These are phyloP conservation scores for Entomobrya proxima DNA, from an alignment of 2,888 invertebrate genomes.

Conservation along the genomic window DNA sequence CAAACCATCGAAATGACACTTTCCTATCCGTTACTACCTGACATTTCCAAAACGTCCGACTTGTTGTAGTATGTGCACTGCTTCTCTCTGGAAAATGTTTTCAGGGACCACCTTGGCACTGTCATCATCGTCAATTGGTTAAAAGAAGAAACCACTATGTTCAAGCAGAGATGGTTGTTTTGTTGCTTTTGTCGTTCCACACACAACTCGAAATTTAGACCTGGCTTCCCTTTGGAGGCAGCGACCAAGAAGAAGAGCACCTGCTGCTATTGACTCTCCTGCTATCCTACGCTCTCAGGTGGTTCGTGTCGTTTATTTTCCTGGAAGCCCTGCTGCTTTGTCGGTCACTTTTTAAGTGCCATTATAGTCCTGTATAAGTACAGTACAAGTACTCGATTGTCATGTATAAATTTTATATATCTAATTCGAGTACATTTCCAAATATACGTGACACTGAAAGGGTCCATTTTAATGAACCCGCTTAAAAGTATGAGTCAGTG, in stretches of 20 bases:
- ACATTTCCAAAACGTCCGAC: too few species aligned
- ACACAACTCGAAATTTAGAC: background rate
- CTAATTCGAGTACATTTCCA: background rate
- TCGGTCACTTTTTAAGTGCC: slow-evolving; percentile 57
- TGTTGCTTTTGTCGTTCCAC: background rate
- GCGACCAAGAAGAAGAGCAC: slow-evolving; percentile 22
- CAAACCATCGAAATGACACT: slow-evolving; percentile 45
- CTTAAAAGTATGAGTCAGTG: background rate
- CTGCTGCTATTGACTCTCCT: slow-evolving; percentile 47
- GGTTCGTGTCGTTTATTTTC: slow-evolving; percentile 53
- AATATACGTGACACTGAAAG: slow-evolving; percentile 22
- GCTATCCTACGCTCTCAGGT: slow-evolving; percentile 45
- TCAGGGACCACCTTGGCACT: slow-evolving; percentile 53
- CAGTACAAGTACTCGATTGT: background rate
- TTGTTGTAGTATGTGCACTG: too few species aligned
- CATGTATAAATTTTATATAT: background rate
- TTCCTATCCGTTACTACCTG: slow-evolving; percentile 2
- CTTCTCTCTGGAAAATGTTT: background rate
- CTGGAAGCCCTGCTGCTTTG: slow-evolving; percentile 58
- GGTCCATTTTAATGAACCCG: background rate
- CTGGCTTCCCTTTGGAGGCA: background rate
- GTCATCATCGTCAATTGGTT: slow-evolving; percentile 31
- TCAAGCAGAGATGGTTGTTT: background rate
- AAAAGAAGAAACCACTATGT: background rate
- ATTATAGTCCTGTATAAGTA: slow-evolving; percentile 5